phyloP scores from a whole-genome alignment of 2,797 vertebrate genomes.

The Phylloscopus collybita region DNA sequence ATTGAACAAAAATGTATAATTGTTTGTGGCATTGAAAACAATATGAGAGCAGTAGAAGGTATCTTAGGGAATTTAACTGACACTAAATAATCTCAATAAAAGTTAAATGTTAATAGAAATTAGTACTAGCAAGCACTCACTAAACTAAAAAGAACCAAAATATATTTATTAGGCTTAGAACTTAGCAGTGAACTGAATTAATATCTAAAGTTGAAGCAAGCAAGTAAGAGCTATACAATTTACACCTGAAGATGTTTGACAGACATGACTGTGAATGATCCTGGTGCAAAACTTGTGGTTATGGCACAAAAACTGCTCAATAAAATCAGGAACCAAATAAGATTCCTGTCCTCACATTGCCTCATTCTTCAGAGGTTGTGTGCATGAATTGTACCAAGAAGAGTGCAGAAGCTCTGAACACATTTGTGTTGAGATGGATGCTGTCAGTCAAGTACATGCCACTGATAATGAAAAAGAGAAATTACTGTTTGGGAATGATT shows the following conservation, averaged over 20 bases:
- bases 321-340: conserved; percentile 48
- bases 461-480: conserved; percentile 66
- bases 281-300: neutral
- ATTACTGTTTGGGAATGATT: conserved; percentile 62
- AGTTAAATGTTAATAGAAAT: neutral
- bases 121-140: neutral
- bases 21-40: neutral
- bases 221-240: neutral
- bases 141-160: neutral
- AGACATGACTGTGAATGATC: neutral
- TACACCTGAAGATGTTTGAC: neutral
- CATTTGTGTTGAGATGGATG: conserved; percentile 6
- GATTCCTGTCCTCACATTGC: conserved; percentile 5
- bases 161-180: neutral
- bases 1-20: neutral
- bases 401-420: neutral
- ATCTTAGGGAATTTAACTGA: neutral
- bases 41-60: neutral
- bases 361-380: neutral
- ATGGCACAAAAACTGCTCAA: conserved; percentile 20
- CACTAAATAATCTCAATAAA: neutral
- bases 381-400: neutral
- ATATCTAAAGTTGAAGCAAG: neutral
- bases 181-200: neutral
- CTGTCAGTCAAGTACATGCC: conserved; percentile 54